A percentile compares a stretch with the other conserved stretches of the same genome.
These are phyloP conservation scores for Eubucco bourcierii DNA, from an alignment of 2,113 vertebrate genomes.

Conservation along the genomic window DNA sequence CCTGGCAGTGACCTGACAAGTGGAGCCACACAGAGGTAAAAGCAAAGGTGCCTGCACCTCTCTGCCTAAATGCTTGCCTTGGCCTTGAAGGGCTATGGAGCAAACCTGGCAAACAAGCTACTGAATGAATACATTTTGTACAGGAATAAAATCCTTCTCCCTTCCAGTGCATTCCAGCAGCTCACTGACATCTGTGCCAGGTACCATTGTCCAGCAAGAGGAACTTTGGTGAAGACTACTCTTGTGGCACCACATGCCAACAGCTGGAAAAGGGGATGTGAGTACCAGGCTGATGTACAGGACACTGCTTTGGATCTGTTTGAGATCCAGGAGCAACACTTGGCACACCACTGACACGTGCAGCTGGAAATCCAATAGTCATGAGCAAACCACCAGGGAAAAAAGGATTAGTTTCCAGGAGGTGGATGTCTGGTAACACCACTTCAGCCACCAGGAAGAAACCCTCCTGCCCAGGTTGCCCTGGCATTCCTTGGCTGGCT, in stretches of 20 bases:
- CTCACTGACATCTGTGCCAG: not conserved
- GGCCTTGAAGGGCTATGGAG: not conserved
- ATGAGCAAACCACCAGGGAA: not conserved
- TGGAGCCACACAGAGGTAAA: not conserved
- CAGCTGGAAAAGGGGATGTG: not conserved
- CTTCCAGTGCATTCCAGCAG: not conserved
- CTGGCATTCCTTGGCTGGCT: not conserved
- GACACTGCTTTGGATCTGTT: not conserved
- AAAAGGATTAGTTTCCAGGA: not conserved
- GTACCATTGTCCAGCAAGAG: not conserved
- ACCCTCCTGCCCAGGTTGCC: not conserved
- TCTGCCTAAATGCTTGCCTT: not conserved
- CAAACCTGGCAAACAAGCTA: not conserved
- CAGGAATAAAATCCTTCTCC: not conserved
- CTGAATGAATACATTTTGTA: not conserved
- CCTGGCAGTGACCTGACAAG: not conserved
- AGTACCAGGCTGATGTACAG: not conserved
- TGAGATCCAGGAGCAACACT: not conserved
- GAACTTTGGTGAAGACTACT: not conserved
- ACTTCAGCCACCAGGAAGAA: not conserved
- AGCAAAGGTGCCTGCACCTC: not conserved
- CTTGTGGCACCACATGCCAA: not conserved
- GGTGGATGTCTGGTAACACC: not conserved
- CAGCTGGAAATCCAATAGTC: not conserved
- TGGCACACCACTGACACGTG: not conserved